Evolutionary conservation across 2,888 invertebrate genomes (phyloP), one percentile per base, ranked within the genome.

Genomic region (Ditylenchus weischeri): DNA sequence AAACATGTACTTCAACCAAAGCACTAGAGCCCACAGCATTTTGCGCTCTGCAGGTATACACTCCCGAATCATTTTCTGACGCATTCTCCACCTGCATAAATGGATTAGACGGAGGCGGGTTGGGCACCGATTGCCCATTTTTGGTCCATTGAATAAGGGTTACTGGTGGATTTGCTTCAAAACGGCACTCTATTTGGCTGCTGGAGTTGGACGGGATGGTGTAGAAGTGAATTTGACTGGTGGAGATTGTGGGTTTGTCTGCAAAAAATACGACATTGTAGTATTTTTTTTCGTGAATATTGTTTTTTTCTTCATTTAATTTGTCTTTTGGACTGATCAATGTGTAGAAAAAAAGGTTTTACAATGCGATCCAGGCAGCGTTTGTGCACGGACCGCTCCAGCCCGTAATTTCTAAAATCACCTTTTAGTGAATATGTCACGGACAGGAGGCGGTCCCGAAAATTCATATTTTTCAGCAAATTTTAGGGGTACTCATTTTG

Each of bases 111-210:
- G 36, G 19, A 67, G 29, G 10, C 54, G 71, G 72, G 64, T 62
- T 49, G 3, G 63, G 64, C 21, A 69, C 69, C 0, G 71, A 36
- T 35, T 18, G 35, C 19, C 79, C 79, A 65, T 79, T 82, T 69
- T 79, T 78, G 7, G 78, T 68, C 82, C 82, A 82, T 15, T 71
- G 72, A 57, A 78, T 75, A 21, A 65, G 58, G 2, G 68, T 71
- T 6, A 73, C 74, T n/a, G 74, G 65, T 21, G 82, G 82, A 71
- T 83, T 83, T 1, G 82, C 75, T 38, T 77, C 74, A 0, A 82
- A 71, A 49, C 73, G 72, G 61, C 82, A 82, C 7, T 62, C 58
- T 18, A 80, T 49, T 13, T 73, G 68, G 18, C 69, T 68, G 43
- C 73, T 74, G 23, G 65, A 65, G 6, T 76, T 76, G 0, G 70